Percentiles rank a stretch among this genome's conserved stretches.
These are phyloP conservation scores for Knipowitschia caucasica DNA, from an alignment of 2,797 vertebrate species.

Conservation along the genomic window DNA sequence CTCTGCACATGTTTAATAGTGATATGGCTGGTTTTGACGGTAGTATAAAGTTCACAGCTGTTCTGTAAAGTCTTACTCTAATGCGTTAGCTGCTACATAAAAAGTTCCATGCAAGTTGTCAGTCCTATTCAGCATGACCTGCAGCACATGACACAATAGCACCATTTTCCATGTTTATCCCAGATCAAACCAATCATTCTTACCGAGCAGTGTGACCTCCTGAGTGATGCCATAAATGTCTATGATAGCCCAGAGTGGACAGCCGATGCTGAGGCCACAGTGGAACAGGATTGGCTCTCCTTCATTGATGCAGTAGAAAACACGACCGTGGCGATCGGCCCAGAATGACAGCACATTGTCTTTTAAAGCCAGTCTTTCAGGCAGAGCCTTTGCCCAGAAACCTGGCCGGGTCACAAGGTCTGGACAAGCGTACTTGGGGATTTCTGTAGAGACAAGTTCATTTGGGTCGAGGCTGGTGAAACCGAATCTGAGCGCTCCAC, in stretches of 20 bases:
- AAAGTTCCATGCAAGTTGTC: slow-evolving; percentile 29
- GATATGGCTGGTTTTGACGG: slow-evolving; percentile 16
- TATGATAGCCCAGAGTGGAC: slow-evolving; percentile 96
- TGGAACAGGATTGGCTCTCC: slow-evolving; percentile 96
- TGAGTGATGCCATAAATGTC: slow-evolving; percentile 98
- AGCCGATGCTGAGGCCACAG: slow-evolving; percentile 92
- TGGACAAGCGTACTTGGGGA: slow-evolving; percentile 97
- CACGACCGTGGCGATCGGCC: slow-evolving; percentile 93
- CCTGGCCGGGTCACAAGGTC: slow-evolving; percentile 94
- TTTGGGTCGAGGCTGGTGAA: slow-evolving; percentile 94
- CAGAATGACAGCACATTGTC: slow-evolving; percentile 96
- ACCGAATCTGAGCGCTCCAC: slow-evolving; percentile 93
- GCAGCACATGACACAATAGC: not conserved
- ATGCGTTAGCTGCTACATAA: slow-evolving; percentile 52
- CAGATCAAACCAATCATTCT: slow-evolving; percentile 38
- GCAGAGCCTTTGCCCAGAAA: slow-evolving; percentile 98
- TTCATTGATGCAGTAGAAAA: slow-evolving; percentile 96
- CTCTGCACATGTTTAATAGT: slow-evolving; percentile 8
- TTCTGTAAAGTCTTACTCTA: slow-evolving; percentile 42
- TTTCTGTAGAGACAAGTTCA: slow-evolving; percentile 86
- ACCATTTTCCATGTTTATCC: not conserved
- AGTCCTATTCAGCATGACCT: slow-evolving; percentile 23
- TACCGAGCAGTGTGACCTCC: slow-evolving; percentile 94
- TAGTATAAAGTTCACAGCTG: slow-evolving; percentile 30
- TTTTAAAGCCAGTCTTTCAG: slow-evolving; percentile 89